phyloP scores from a whole-genome alignment of 1,140 invertebrate genomes.

The Tribolium castaneum region DNA sequence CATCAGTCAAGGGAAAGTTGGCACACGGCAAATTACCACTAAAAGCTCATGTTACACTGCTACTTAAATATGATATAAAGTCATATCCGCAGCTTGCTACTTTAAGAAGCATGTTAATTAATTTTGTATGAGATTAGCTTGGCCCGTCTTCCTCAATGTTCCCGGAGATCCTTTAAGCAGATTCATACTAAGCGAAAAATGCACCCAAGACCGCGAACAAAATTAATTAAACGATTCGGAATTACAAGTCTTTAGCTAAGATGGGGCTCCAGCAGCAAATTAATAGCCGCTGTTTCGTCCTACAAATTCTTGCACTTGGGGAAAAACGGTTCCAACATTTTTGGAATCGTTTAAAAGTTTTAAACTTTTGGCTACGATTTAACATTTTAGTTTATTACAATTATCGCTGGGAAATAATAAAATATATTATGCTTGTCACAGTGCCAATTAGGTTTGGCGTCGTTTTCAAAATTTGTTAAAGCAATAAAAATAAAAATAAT shows the following conservation, averaged over 20 bases:
- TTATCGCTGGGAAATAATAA: too few species aligned
- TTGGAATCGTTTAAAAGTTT: too few species aligned
- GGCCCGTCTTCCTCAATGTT: background rate
- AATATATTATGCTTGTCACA: too few species aligned
- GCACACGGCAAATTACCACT: conserved; percentile 24
- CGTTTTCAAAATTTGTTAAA: too few species aligned
- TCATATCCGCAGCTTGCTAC: conserved; percentile 29
- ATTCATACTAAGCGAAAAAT: conserved; percentile 1
- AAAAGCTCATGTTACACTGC: conserved; percentile 30
- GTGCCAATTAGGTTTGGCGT: too few species aligned
- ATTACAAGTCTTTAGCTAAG: background rate
- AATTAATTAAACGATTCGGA: background rate
- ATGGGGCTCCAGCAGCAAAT: background rate
- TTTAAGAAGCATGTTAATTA: conserved; percentile 35
- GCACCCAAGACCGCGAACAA: background rate
- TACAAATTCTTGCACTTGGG: too few species aligned
- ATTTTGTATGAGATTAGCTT: conserved; percentile 26
- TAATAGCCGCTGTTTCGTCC: background rate
- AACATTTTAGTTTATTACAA: too few species aligned
- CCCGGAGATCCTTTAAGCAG: conserved; percentile 9
- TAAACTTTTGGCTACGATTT: too few species aligned
- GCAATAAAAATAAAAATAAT: too few species aligned
- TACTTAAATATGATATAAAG: conserved; percentile 33
- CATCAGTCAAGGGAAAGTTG: conserved; percentile 31
- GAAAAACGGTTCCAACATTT: too few species aligned